These are phyloP conservation scores for Condylostylus longicornis DNA, from an alignment of 1,140 invertebrate genomes.

Conservation along the genomic window DNA sequence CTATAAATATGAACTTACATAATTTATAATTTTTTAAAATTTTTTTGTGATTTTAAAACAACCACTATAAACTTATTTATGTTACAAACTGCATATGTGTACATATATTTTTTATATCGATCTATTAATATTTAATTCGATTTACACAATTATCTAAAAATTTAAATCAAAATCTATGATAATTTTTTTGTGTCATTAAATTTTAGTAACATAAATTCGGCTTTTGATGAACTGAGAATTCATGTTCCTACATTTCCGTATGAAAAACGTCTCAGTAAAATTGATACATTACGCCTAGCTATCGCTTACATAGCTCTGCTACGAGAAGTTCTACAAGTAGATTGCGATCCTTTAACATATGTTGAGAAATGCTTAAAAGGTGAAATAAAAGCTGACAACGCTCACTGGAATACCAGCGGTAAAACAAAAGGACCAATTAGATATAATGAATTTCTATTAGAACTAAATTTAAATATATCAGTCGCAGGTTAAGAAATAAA, in stretches of 20 bases:
- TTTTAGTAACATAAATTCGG: constrained; percentile 95
- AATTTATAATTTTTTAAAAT: constrained; percentile 4
- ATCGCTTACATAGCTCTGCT: constrained; percentile 94
- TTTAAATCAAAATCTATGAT: constrained; percentile 4
- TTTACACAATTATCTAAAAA: constrained; percentile 1
- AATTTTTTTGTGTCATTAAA: constrained; percentile 17
- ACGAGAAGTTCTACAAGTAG: constrained; percentile 74
- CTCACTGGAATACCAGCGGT: constrained; percentile 95
- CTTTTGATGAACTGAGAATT: constrained; percentile 85
- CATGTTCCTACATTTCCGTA: constrained; percentile 98
- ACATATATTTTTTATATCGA: neutral
- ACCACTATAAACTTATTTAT: constrained; percentile 12
- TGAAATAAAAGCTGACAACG: constrained; percentile 70
- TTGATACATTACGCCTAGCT: constrained; percentile 87
- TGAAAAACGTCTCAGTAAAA: constrained; percentile 93
- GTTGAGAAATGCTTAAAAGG: constrained; percentile 82
- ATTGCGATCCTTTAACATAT: constrained; percentile 82
- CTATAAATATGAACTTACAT: no score
- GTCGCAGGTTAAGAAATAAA: no score
- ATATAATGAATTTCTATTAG: constrained; percentile 1
- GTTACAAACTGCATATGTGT: no score
- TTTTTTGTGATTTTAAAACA: neutral
- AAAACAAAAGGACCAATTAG: constrained; percentile 26
- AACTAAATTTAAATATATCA: no score
- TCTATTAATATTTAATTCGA: neutral